Conservation (phyloP, 2,113 vertebrate species). For the Mirounga angustirostris region DNA sequence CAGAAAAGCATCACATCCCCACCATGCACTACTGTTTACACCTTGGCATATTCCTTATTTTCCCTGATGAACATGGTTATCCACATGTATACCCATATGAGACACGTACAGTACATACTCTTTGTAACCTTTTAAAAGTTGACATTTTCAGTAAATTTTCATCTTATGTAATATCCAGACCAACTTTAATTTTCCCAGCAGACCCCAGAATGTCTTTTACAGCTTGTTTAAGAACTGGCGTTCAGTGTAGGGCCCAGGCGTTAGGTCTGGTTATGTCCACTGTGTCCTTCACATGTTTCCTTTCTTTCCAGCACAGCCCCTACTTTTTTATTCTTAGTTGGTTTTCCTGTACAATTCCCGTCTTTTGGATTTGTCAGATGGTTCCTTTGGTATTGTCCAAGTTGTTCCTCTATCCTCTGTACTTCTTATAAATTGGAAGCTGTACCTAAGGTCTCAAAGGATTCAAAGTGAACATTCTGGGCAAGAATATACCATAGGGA, state of each 20-base stretch:
- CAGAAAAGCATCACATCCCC: not conserved
- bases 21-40: not conserved
- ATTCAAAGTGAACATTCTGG: not conserved
- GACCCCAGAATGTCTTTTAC: not conserved
- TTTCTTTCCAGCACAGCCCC: not conserved
- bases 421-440: not conserved
- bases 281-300: not conserved
- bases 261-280: not conserved
- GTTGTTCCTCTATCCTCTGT: not conserved
- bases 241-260: not conserved
- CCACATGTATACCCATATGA: not conserved
- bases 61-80: not conserved
- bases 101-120: not conserved
- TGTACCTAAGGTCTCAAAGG: not conserved
- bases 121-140: not conserved
- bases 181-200: not conserved
- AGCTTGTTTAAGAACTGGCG: not conserved
- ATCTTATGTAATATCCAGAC: not conserved
- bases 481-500: not conserved
- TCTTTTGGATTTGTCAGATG: too few relatives aligned
- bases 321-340: not conserved
- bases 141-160: not conserved
- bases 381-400: not conserved
- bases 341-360: not conserved
- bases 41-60: not conserved